Evolutionary conservation across 2,113 vertebrate species (phyloP), one percentile per base, ranked within the genome.

Genomic region (Serinus canaria): DNA sequence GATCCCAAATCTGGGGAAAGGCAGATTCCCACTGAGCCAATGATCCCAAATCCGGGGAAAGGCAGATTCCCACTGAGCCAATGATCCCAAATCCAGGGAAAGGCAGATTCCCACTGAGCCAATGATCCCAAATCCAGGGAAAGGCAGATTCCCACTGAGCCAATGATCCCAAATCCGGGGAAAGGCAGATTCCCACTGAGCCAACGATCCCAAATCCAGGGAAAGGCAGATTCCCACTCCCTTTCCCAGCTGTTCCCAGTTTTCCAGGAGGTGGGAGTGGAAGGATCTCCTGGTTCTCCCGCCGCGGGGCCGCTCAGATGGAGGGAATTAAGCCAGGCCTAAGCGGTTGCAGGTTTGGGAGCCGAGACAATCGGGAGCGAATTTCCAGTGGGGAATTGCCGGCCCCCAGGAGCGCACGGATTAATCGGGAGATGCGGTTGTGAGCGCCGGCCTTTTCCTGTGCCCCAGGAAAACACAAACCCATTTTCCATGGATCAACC

Each of bases 261-360:
- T 83, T 47, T 28, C 24, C 9, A 9, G 79, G 85, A 76, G 58
- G 27, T 44, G 64, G 56, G 21, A 55, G 69, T 33, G 47, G 68
- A 85, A 66, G 46, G 27, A 53, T 72, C 83, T 91, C 52, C 83
- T 13, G 35, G 8, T 67, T 79, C 75, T 72, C 87, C 77, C 43
- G 9, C 33, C 4, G 0, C 12, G 43, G 55, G 72, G 80, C 68
- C 49, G 17, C 74, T 92, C 70, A 60, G n/a, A 19, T 77, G 85
- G 43, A 44, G 20, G 21, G 64, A 74, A 86, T 94, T 86, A 93
- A 67, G 19, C 27, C 21, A 13, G 64, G 4, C 72, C 8, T 95
- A 96, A 97, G 83, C 69, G 62, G 87, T 90, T 95, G 68, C 96
- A 96, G 95, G 68, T 90, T 89, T 60, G 60, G 75, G 94, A 79